Percentiles rank a stretch among this genome's conserved stretches.
Evolutionary conservation across 2,797 vertebrate genomes (phyloP).

Genomic region (Ptychadena robeensis): DNA sequence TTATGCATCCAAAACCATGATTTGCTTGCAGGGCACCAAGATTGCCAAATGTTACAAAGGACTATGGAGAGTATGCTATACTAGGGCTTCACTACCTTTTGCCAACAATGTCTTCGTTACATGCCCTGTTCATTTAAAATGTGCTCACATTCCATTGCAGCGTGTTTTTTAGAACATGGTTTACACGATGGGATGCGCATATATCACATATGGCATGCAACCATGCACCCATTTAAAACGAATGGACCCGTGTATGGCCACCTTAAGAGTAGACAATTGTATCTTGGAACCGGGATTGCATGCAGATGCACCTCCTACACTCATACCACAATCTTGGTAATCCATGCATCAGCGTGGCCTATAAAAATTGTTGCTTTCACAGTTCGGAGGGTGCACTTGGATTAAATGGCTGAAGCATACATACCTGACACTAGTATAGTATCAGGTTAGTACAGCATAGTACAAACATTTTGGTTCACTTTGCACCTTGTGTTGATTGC

Average conservation of each 20-base stretch:
- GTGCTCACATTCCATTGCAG: too few relatives aligned
- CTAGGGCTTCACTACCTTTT: too few relatives aligned
- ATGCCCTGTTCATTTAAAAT: too few relatives aligned
- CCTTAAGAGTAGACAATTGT: not conserved
- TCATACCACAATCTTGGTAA: not conserved
- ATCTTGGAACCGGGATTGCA: not conserved
- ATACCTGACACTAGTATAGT: not conserved
- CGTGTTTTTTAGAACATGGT: too few relatives aligned
- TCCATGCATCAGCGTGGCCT: not conserved
- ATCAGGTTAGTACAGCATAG: too few relatives aligned
- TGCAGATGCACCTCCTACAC: not conserved
- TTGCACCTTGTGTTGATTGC: constrained; percentile 1
- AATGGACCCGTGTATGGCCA: too few relatives aligned
- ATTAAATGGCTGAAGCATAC: not conserved
- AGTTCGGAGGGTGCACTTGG: not conserved
- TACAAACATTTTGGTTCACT: not conserved
- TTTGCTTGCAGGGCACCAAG: not conserved
- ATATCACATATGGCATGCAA: too few relatives aligned
- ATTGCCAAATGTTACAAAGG: not conserved
- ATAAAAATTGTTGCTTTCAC: not conserved
- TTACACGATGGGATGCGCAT: too few relatives aligned
- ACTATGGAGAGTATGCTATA: too few relatives aligned
- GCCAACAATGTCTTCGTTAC: too few relatives aligned
- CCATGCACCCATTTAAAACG: too few relatives aligned
- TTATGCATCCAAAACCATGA: not conserved